Base-by-base conservation (phyloP, 2,888 invertebrate species). In the Linnaemya tessellans region DNA sequence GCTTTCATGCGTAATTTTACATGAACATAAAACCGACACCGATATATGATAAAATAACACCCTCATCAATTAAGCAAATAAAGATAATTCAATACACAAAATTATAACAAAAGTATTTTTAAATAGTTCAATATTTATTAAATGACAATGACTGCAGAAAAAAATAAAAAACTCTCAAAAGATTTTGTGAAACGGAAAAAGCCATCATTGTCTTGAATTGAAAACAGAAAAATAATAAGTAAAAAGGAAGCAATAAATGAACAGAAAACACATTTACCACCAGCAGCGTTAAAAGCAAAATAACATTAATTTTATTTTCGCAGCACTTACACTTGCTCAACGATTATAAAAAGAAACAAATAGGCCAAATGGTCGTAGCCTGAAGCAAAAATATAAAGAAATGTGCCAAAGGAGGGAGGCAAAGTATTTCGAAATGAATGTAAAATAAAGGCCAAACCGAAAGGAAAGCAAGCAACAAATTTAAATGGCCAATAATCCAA, bases 221-320 rank as follows among this genome's bases (percentile, higher is more conserved):
- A 49, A 46, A 18, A 49, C 15, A 64, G 41, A 41, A 15, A 54
- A n/a, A 41, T 13, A 64, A 64, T 9, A 13, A 68, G 4, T 25
- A 11, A 46, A 68, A 13, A 11, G 18, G 22, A 54, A 68, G 8
- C n/a, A 25, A 38, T 38, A 30, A 79, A 1, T 67, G 41, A 58
- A 49, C 22, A 25, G 35, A 75, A 67, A 67, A 56, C 65, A 58
- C 46, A 70, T 65, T 58, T 74, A 70, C 56, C 38, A 62, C 56
- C 82, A 78, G 60, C 43, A 86, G 88, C 89, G 89, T 89, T 90
- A 89, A 90, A 91, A 90, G 88, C 88, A 90, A 90, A 90, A 90
- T 90, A 90, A 89, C 90, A 91, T 90, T 90, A 90, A 88, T 91
- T 89, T 88, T 87, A 89, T 87, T 88, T 87, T 87, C 43, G 82